Evolutionary conservation across 2,888 invertebrate genomes (phyloP), one percentile per base, ranked within the genome.

Genomic region (Reticulitermes lucifugus): DNA sequence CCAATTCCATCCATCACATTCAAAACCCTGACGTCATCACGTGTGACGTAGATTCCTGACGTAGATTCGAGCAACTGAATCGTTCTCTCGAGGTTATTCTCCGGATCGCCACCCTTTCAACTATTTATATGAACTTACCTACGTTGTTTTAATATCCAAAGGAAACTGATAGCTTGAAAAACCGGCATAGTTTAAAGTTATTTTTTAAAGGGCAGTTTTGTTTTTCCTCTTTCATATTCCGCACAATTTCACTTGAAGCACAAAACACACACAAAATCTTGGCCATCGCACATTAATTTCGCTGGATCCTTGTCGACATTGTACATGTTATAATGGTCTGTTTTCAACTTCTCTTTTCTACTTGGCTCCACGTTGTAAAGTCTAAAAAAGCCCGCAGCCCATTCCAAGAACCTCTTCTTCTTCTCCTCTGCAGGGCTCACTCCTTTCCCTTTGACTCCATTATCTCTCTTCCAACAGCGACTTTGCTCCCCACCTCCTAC

Each of bases 341-440:
- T 65, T n/a, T 65, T 6, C 6, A 14, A 14, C 21, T 65, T 65
- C n/a, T 65, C 65, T 65, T 65, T 65, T 65, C 65, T 12, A 65
- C 65, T 65, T 65, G 65, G 65, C 65, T n/a, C n/a, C 25, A 65
- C 9, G n/a, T n/a, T 25, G n/a, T 12, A 9, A 65, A n/a, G 65
- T 79, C 79, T 79, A 79, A 51, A 79, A 79, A 79, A 79, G 79
- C 51, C 9, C 79, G n/a, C 79, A 79, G 79, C 79, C 29, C 29
- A 79, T 79, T 55, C 79, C 79, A 79, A 79, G 79, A 79, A 79
- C 46, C 51, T 79, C 51, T 77, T 77, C 46, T 35, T 79, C 51
- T 77, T 77, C 46, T 14, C 51, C 79, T 43, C n/a, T 79, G 51
- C 46, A 25, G n/a, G 25, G 25, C n/a, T 35, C 35, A 35, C 35